Evolutionary conservation across 2,797 vertebrate genomes (phyloP), one percentile per base, ranked within the genome.

Genomic region (Macropus fuliginosus): DNA sequence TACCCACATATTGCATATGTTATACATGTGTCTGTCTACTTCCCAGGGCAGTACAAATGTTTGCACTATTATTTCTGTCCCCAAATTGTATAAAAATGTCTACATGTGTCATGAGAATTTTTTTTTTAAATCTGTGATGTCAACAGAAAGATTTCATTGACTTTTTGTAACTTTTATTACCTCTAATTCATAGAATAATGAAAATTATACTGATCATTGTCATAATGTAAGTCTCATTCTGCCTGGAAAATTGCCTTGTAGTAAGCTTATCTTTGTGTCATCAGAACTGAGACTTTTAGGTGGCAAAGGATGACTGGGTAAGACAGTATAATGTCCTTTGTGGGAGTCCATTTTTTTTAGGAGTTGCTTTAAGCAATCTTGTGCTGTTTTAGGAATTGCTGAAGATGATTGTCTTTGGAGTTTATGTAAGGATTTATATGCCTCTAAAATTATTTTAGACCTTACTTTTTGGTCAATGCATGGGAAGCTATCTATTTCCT

Each of bases 41-140:
- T 97, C 96, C 97, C 46, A 93, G 59, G 27, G 50, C 92, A 56
- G 94, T 96, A 81, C 94, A 97, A 98, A 96, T 91, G 62, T 92
- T 97, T 96, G 90, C 92, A 52, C 55, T 97, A 91, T 93, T 97
- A 94, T 95, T 93, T 93, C 93, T 92, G 59, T 96, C 97, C 90
- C 87, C 74, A 95, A 95, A 95, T 94, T 95, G 93, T 91, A 94
- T 94, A 98, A 97, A 96, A 96, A 95, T 91, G 94, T 90, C 98
- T 98, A 95, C 91, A 96, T 93, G 91, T 94, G 55, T 97, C 96
- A 98, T 57, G 97, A 97, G 50, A 91, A 90, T 4, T 24, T 96
- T 95, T 98, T 98, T 97, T 95, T 97, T 97, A 97, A 92, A 94
- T 96, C 59, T 93, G 94, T 96, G 87, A 95, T 95, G 56, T 97